Conservation (phyloP, 2,113 vertebrate species). For the Oncorhynchus mykiss region DNA sequence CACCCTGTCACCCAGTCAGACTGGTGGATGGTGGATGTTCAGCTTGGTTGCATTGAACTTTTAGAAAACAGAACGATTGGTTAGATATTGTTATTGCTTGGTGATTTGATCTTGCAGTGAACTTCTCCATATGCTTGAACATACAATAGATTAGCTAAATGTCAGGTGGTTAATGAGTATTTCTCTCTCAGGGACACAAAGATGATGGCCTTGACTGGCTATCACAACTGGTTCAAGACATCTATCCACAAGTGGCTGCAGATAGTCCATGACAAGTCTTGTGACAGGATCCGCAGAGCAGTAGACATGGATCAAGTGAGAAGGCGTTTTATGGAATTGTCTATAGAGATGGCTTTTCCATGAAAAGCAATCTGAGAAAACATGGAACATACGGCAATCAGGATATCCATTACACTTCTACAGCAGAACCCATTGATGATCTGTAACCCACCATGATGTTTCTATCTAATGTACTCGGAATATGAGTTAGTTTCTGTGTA, state of each 20-base stretch:
- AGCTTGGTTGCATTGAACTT: not conserved
- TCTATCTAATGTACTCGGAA: no score
- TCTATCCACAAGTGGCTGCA: constrained; percentile 88
- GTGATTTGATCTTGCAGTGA: not conserved
- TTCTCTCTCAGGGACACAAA: constrained; percentile 76
- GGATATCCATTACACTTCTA: not conserved
- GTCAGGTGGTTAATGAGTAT: not conserved
- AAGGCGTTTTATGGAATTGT: not conserved
- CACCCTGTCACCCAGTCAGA: not conserved
- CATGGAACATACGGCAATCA: not conserved
- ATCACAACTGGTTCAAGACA: constrained; percentile 83
- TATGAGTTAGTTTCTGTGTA: not conserved
- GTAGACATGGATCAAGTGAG: constrained; percentile 81
- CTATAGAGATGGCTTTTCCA: not conserved
- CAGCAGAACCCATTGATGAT: not conserved
- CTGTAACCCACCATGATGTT: no score
- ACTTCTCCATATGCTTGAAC: not conserved
- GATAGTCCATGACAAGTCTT: constrained; percentile 81
- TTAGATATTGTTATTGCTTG: no score
- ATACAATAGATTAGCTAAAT: not conserved
- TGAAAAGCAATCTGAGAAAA: no score
- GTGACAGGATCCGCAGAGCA: constrained; percentile 78
- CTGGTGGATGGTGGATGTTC: not conserved
- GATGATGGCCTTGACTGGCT: constrained; percentile 79
- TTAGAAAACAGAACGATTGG: no score